Percentiles rank a stretch among this genome's conserved stretches.
phyloP scores from a whole-genome alignment of 2,113 vertebrate genomes.

The Microcebus ravelobensis region DNA sequence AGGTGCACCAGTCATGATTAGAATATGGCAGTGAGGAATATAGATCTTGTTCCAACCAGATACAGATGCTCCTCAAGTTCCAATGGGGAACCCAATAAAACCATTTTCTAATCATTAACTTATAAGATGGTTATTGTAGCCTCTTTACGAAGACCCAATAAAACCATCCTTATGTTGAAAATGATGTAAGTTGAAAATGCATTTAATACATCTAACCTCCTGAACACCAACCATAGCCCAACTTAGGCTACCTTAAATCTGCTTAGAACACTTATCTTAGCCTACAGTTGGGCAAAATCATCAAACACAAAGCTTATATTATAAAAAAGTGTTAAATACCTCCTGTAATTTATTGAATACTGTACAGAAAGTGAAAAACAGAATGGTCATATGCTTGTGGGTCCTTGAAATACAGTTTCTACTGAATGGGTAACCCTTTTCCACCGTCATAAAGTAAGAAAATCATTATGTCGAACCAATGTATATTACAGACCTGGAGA shows the following conservation, averaged over 20 bases:
- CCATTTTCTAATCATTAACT: not conserved
- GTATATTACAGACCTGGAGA: not conserved
- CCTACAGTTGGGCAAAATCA: not conserved
- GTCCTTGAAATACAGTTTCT: not conserved
- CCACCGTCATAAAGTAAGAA: not conserved
- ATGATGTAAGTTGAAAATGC: not conserved
- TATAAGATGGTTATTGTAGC: not conserved
- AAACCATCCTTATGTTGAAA: not conserved
- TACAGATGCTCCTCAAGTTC: not conserved
- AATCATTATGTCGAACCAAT: not conserved
- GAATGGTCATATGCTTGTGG: not conserved
- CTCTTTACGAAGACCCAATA: not conserved
- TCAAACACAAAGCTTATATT: not conserved
- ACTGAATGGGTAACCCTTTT: not conserved
- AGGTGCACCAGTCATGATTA: not conserved
- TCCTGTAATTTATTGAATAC: not conserved
- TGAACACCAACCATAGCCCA: not conserved
- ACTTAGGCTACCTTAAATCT: not conserved
- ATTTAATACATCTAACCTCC: not conserved
- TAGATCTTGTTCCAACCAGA: not conserved
- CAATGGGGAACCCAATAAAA: not conserved
- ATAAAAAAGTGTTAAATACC: not conserved
- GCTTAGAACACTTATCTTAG: not conserved
- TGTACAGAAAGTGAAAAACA: not conserved
- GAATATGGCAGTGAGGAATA: not conserved